phyloP scores from a whole-genome alignment of 2,113 vertebrate genomes.

The Gobius niger region DNA sequence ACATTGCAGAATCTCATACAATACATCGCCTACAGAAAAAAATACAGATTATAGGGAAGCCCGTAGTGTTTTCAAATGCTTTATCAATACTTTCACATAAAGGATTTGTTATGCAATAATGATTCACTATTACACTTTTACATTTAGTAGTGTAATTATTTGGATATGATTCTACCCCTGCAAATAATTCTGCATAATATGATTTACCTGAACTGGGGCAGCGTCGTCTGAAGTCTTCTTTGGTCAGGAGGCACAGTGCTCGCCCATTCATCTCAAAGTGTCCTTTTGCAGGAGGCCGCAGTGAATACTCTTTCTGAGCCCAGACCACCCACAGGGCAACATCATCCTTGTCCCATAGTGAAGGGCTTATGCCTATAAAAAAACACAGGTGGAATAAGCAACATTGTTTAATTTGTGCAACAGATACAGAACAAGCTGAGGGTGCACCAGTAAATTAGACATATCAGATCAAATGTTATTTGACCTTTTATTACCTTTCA shows the following conservation, averaged over 20 bases:
- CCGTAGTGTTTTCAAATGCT: too few relatives aligned
- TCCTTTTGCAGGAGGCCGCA: constrained; percentile 66
- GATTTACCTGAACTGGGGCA: constrained; percentile 86
- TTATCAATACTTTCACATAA: too few relatives aligned
- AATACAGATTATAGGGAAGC: not conserved
- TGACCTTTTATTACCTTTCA: too few relatives aligned
- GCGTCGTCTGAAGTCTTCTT: constrained; percentile 88
- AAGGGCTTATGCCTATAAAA: constrained; percentile 86
- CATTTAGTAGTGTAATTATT: not conserved
- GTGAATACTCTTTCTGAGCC: constrained; percentile 88
- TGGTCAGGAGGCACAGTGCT: constrained; percentile 91
- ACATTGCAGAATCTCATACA: constrained; percentile 89
- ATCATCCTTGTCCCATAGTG: constrained; percentile 89
- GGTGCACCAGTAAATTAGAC: too few relatives aligned
- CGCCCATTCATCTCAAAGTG: constrained; percentile 90
- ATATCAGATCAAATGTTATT: too few relatives aligned
- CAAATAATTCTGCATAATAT: not conserved
- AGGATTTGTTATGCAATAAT: too few relatives aligned
- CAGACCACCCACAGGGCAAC: constrained; percentile 90
- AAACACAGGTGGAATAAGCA: not conserved
- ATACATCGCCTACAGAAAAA: constrained; percentile 82
- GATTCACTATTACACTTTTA: too few relatives aligned
- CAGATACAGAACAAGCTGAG: too few relatives aligned
- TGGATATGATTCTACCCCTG: not conserved
- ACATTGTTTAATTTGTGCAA: too few relatives aligned